Conservation (phyloP, 2,888 invertebrate genomes). For the Ophion obscuratus region DNA sequence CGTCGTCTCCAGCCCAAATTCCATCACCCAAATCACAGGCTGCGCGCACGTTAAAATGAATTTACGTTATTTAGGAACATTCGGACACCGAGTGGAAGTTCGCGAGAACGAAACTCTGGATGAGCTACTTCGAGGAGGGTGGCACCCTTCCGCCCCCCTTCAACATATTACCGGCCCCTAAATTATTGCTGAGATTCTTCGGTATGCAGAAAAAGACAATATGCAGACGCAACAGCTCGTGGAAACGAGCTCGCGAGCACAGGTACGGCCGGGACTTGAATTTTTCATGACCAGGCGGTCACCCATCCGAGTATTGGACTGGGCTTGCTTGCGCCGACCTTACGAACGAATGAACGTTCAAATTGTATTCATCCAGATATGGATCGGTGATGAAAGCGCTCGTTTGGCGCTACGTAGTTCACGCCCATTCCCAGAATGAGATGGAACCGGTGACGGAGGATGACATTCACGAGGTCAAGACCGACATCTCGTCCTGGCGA, state of each 20-base stretch:
- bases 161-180: constrained; percentile 95
- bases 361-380: constrained; percentile 84
- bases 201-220: constrained; percentile 85
- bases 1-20: background rate
- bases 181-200: constrained; percentile 89
- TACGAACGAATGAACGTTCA: background rate
- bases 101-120: constrained; percentile 96
- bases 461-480: constrained; percentile 96
- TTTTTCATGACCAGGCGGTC: background rate
- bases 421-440: constrained; percentile 93
- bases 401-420: constrained; percentile 96
- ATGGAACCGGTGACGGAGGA: constrained; percentile 96
- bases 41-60: background rate
- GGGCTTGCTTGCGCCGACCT: too few species aligned
- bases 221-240: constrained; percentile 65
- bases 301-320: background rate
- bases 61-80: constrained; percentile 88
- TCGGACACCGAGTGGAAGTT: constrained; percentile 99
- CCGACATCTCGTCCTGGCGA: constrained; percentile 95
- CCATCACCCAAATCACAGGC: background rate
- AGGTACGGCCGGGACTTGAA: constrained; percentile 67
- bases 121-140: constrained; percentile 97
- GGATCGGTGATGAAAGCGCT: constrained; percentile 94
- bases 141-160: constrained; percentile 97
- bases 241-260: constrained; percentile 73